Evolutionary conservation across 2,797 vertebrate genomes (phyloP), one percentile per base, ranked within the genome.

Genomic region (Melanotaenia trifasciata): DNA sequence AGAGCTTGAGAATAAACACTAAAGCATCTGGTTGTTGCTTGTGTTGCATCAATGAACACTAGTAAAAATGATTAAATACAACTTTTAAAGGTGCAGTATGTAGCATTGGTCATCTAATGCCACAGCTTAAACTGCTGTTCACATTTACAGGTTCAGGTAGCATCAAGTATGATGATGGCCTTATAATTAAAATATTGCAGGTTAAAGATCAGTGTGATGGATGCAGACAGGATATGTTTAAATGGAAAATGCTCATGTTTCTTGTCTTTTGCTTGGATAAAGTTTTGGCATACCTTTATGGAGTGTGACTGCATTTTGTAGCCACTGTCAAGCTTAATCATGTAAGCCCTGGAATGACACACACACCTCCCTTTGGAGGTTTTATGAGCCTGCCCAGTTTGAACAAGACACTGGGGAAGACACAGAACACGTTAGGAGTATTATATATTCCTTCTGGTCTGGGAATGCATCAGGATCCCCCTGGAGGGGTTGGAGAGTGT

Each of bases 51-150:
- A 24, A 24, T 1, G 35, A 36, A 36, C 10, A 36, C 35, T 10
- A 43, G 40, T 43, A 43, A 43, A 43, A 43, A 5, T 16, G 14
- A 43, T 18, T 43, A 16, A 43, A 43, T 43, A 16, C 16, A 43
- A 16, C 40, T 43, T 43, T 18, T 43, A 43, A 28, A 3, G 12
- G 11, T 26, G 4, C 47, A 50, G 3, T 22, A 18, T 67, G 7
- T 1, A 56, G 35, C 40, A 18, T 56, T 12, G 2, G 20, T 30
- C 20, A 28, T 2, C 1, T 43, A 16, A 43, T 43, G 5, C 18
- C 8, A 54, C 28, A 43, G 12, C 51, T n/a, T 67, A 5, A 74
- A 74, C n/a, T 30, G 30, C 51, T 30, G 12, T 51, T 51, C 22
- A 24, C n/a, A 3, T n/a, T 50, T n/a, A 33, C 20, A 0, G 30